Evolutionary conservation across 1,140 invertebrate species (phyloP), one percentile per base, ranked within the genome.

Genomic region (Anoplophora glabripennis): DNA sequence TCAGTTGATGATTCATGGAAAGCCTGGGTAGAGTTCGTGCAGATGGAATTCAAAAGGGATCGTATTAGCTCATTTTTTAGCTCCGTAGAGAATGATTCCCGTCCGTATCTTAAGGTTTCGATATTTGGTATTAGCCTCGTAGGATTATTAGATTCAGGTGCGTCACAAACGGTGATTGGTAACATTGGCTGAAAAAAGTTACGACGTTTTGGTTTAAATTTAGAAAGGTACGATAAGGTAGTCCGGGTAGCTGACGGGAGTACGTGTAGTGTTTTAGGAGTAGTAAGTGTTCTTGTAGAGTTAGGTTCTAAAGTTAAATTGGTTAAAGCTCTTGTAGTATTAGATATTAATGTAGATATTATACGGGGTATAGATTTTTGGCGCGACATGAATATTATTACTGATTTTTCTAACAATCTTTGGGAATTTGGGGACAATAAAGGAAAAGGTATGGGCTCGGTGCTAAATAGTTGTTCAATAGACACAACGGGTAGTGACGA

Each of bases 351-450:
- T 15, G 9, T 1, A 7, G 37, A 53, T 41, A 14, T 41, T 41
- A 42, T 53, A 37, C 12, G 40, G 11, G 51, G 51, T 3, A 12
- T 36, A 14, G 51, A 42, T 53, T 53, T 53, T 53, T 53, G 51
- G 51, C 37, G 40, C 3, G 37, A 53, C 40, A 53, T 53, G 36
- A 18, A 53, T 10, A 14, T 53, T 10, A 34, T 53, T 17, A 0
- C 51, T 17, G 18, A 40, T 53, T 41, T 41, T 18, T 5, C 35
- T 10, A 21, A 41, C 5, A 53, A 53, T 17, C 18, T n/a, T n/a
- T n/a, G n/a, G n/a, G n/a, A n/a, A n/a, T 53, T 53, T 28, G 33
- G 28, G 21, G 40, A 28, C 5, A 5, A 28, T 5, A 2, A 3
- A 5, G 21, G 2, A 28, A 28, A 28, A 28, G 21, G 21, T n/a